These are phyloP conservation scores for Dissostichus mawsoni DNA, from an alignment of 2,113 vertebrate species.

Conservation along the genomic window DNA sequence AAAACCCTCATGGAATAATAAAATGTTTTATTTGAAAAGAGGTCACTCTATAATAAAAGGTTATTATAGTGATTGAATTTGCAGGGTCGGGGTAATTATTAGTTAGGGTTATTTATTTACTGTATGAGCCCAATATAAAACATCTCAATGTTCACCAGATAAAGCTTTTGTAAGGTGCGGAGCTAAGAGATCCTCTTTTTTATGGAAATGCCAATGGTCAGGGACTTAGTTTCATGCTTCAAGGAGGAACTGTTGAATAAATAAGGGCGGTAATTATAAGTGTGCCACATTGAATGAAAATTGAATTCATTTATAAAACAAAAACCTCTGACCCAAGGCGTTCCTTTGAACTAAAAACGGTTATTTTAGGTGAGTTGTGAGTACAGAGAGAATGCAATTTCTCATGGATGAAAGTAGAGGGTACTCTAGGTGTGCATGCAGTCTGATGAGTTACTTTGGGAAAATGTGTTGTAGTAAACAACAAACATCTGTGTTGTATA, in stretches of 20 bases:
- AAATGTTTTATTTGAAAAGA: too few relatives aligned
- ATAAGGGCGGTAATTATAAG: not conserved
- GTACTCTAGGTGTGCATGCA: too few relatives aligned
- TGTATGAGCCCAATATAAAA: not conserved
- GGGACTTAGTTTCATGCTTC: not conserved
- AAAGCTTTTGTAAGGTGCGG: not conserved
- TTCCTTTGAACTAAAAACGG: not conserved
- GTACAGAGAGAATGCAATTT: too few relatives aligned
- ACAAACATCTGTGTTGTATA: too few relatives aligned
- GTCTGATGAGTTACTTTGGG: too few relatives aligned
- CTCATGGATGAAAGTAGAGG: too few relatives aligned
- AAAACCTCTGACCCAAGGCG: not conserved
- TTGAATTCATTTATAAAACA: not conserved
- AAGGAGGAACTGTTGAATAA: constrained; percentile 2
- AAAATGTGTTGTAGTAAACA: too few relatives aligned
- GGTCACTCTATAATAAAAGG: not conserved
- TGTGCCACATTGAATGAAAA: constrained; percentile 8
- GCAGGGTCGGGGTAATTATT: too few relatives aligned
- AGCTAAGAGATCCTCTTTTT: not conserved
- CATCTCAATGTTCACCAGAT: not conserved
- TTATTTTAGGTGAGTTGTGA: not conserved
- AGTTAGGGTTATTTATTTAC: not conserved
- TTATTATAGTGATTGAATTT: too few relatives aligned
- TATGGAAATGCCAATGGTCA: not conserved
- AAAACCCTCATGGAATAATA: too few relatives aligned